Conservation (phyloP, 2,797 vertebrate genomes). For the Momotus momota region DNA sequence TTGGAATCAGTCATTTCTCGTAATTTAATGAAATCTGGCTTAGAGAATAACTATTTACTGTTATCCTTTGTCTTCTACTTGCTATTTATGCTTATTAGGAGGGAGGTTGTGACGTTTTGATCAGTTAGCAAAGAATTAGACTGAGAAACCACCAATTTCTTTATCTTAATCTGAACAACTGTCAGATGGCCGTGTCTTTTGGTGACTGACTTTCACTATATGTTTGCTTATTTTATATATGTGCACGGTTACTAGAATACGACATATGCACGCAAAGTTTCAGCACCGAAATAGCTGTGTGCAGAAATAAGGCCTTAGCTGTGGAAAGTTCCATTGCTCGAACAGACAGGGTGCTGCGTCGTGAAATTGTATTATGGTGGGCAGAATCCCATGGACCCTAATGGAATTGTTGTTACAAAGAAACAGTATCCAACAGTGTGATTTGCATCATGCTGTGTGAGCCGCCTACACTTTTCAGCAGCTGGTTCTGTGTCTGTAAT, state of each 20-base stretch:
- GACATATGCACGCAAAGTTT: accelerated
- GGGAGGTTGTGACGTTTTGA: background rate
- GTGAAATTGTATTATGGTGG: background rate
- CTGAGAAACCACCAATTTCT: background rate
- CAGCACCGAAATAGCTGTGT: background rate
- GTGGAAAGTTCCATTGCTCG: constrained; percentile 8
- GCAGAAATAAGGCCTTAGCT: background rate
- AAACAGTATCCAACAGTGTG: constrained; percentile 41
- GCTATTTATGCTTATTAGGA: background rate
- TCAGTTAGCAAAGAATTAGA: background rate
- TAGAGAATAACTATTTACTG: background rate
- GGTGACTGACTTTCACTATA: background rate
- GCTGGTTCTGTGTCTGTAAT: constrained; percentile 68
- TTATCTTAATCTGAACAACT: background rate
- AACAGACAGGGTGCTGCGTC: background rate
- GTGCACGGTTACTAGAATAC: background rate
- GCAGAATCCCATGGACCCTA: constrained; percentile 13
- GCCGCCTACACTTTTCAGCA: constrained; percentile 70
- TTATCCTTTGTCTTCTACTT: background rate
- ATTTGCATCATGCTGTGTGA: constrained; percentile 68
- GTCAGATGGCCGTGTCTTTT: background rate
- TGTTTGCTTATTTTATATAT: background rate
- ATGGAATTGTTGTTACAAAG: constrained; percentile 58
- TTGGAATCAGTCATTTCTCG: background rate
- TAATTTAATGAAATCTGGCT: background rate